Percentiles rank a stretch among this genome's conserved stretches.
Conservation (phyloP, 2,888 invertebrate genomes). For the Chrysolina haemoptera region DNA sequence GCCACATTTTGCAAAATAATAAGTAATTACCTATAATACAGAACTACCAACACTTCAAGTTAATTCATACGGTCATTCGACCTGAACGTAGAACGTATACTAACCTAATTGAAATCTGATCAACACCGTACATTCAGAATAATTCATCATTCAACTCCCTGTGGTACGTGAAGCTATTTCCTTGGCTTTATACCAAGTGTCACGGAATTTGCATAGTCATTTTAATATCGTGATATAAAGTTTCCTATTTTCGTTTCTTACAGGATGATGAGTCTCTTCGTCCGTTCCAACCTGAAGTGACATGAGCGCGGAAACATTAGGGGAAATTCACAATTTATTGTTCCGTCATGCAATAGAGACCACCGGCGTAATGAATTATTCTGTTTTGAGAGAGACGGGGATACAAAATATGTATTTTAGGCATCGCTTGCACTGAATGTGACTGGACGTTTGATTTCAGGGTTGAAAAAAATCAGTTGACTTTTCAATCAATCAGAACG, state of each 20-base stretch:
- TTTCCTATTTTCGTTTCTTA: slow-evolving; percentile 48
- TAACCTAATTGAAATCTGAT: no score
- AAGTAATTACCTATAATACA: no score
- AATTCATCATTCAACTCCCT: not conserved
- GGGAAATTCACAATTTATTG: slow-evolving; percentile 38
- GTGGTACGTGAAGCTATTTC: slow-evolving; percentile 44
- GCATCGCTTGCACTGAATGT: no score
- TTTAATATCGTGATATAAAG: slow-evolving; percentile 50
- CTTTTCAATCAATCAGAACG: no score
- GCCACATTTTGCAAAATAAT: no score
- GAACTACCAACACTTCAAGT: no score
- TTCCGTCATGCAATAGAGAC: slow-evolving; percentile 36
- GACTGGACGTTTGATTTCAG: no score
- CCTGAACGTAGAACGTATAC: no score
- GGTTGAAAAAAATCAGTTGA: no score
- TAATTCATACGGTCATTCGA: no score
- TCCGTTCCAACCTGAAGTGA: slow-evolving; percentile 31
- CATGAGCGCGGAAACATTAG: slow-evolving; percentile 26
- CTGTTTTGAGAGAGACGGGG: slow-evolving; percentile 30
- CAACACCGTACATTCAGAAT: no score
- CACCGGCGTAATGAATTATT: slow-evolving; percentile 34
- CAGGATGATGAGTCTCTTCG: slow-evolving; percentile 42
- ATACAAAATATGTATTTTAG: not conserved
- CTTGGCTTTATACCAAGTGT: slow-evolving; percentile 49
- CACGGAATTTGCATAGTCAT: slow-evolving; percentile 51